Conservation (phyloP, 2,888 invertebrate species). For the Phyto melanocephala region DNA sequence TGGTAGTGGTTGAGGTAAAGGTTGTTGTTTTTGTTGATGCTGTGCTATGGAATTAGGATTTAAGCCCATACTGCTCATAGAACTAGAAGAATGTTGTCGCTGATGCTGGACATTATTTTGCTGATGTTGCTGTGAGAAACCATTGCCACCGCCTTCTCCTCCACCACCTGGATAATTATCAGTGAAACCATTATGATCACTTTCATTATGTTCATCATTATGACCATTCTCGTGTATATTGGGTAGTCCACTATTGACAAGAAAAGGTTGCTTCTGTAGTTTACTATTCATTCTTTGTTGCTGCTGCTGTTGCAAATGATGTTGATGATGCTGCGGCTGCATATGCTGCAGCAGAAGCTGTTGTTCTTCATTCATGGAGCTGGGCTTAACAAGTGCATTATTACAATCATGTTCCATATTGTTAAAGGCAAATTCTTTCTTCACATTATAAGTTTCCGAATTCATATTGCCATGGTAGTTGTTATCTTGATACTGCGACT, state of each 20-base stretch:
- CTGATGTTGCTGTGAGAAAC: slow-evolving; percentile 60
- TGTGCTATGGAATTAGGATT: slow-evolving; percentile 66
- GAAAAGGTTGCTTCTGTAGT: slow-evolving; percentile 75
- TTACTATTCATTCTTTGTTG: slow-evolving; percentile 76
- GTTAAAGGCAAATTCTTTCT: slow-evolving; percentile 73
- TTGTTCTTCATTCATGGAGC: slow-evolving; percentile 72
- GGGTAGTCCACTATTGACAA: slow-evolving; percentile 76
- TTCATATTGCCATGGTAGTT: slow-evolving; percentile 75
- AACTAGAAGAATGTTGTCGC: slow-evolving; percentile 66
- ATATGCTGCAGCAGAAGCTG: slow-evolving; percentile 72
- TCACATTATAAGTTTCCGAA: slow-evolving; percentile 75
- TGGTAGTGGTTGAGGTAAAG: slow-evolving; percentile 61
- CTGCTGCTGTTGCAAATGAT: slow-evolving; percentile 76
- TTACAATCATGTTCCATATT: slow-evolving; percentile 43
- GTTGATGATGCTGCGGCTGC: slow-evolving; percentile 71
- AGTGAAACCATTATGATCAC: slow-evolving; percentile 63
- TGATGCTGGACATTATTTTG: slow-evolving; percentile 66
- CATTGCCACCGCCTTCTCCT: slow-evolving; percentile 58
- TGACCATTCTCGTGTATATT: slow-evolving; percentile 77
- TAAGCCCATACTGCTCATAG: slow-evolving; percentile 66
- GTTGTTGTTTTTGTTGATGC: slow-evolving; percentile 66
- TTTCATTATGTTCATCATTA: slow-evolving; percentile 67
- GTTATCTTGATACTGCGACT: slow-evolving; percentile 76
- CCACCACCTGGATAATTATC: slow-evolving; percentile 59
- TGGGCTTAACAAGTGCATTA: slow-evolving; percentile 69